Evolutionary conservation across 2,888 invertebrate genomes (phyloP), one percentile per base, ranked within the genome.

Genomic region (Drosophila aldrichi): DNA sequence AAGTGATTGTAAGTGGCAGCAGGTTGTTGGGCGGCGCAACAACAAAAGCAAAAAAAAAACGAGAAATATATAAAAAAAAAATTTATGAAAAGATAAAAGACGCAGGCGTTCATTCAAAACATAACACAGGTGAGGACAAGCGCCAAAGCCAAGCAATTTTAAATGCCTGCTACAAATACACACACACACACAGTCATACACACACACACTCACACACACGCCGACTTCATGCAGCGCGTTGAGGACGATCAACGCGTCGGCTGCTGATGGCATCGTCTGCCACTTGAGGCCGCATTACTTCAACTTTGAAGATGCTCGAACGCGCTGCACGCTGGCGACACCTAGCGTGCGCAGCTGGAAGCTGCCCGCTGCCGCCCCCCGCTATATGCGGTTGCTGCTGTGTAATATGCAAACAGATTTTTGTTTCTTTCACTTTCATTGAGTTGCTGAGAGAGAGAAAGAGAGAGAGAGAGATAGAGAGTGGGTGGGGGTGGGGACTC

Each of bases 281-380:
- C 86, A 89, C 86, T 86, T 89, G 86, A 89, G 89, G 88, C 88
- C 78, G 88, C 88, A 88, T 85, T 89, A 89, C 90, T 82, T 88
- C 85, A 88, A 85, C 90, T 88, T 88, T 86, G 81, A 88, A 89
- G 89, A 89, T 88, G 88, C 89, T 80, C 84, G 84, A 83, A 79
- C 87, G 80, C 76, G 74, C 49, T 74, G 79, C 74, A 69, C 74
- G 74, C 66, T 61, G 76, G 88, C 86, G 89, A 88, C 86, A 86
- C 88, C 89, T 88, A 86, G 86, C 89, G 86, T 82, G 88, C 85
- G 80, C 89, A 86, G 89, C 89, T 85, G 89, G 85, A 80, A 78
- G 59, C 79, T n/a, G n/a, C 73, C 36, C 64, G 60, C 32, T 57
- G 25, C 25, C 6, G 25, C 74, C 36, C 64, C 57, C 32, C 43